Evolutionary conservation across 2,113 vertebrate genomes (phyloP).

Genomic region (Neodontobutis hainanensis): DNA sequence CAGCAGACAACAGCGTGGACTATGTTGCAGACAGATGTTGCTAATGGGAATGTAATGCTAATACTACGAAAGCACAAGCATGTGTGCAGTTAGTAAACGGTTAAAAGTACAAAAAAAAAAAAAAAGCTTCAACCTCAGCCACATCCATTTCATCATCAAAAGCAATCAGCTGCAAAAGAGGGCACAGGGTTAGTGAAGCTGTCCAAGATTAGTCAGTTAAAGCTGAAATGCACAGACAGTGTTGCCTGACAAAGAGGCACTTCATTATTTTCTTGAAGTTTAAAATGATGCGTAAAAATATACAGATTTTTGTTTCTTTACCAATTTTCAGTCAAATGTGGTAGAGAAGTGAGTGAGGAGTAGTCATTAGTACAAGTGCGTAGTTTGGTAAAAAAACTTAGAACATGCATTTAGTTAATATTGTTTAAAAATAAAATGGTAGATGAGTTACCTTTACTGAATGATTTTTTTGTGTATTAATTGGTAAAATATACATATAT

Average conservation of each 20-base stretch:
- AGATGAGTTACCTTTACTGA: background rate
- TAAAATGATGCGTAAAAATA: background rate
- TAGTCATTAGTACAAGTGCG: constrained; percentile 36
- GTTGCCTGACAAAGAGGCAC: background rate
- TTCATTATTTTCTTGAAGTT: background rate
- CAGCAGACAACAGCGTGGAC: constrained; percentile 12
- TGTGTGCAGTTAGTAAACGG: constrained; percentile 53
- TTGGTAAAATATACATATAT: too few relatives aligned
- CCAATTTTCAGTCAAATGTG: constrained; percentile 6
- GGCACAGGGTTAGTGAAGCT: constrained; percentile 78
- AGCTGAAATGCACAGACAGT: constrained; percentile 18
- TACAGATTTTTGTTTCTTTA: background rate
- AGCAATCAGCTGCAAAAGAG: constrained; percentile 92
- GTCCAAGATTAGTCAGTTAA: constrained; percentile 39
- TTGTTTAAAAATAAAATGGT: constrained; percentile 15
- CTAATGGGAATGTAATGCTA: constrained; percentile 41
- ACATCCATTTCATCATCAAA: constrained; percentile 97
- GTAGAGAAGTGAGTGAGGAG: background rate
- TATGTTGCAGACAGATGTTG: constrained; percentile 32
- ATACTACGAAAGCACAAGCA: constrained; percentile 36
- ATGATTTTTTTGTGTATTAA: background rate
- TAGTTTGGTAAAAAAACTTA: constrained; percentile 8
- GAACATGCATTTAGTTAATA: constrained; percentile 52
- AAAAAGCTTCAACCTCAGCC: constrained; percentile 92
- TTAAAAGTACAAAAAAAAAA: constrained; percentile 65